These are phyloP conservation scores for Odocoileus virginianus DNA, from an alignment of 2,113 vertebrate genomes.

Conservation along the genomic window DNA sequence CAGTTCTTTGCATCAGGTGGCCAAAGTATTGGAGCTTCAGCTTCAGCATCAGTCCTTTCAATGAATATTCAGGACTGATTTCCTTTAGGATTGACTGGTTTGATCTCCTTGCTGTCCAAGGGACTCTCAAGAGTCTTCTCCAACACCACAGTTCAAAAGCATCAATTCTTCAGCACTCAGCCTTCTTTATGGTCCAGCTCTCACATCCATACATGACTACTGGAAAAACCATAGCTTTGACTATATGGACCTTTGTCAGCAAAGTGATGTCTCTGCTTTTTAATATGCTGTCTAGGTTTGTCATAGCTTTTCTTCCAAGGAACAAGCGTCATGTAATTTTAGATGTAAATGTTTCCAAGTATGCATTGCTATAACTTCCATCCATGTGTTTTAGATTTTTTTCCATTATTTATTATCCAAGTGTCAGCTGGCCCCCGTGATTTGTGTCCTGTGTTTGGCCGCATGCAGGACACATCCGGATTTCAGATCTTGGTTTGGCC, in stretches of 20 bases:
- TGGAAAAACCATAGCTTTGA: neutral
- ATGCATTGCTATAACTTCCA: neutral
- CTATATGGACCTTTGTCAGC: neutral
- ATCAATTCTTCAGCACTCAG: neutral
- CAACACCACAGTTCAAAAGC: neutral
- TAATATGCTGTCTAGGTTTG: neutral
- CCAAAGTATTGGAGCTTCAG: neutral
- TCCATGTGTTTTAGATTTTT: neutral
- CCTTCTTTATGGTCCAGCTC: neutral
- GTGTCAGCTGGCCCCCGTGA: neutral
- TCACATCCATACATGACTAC: neutral
- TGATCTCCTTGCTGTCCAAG: neutral
- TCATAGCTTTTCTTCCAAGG: neutral
- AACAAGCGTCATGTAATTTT: neutral
- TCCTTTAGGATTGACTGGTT: neutral
- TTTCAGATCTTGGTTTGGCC: conserved; percentile 93
- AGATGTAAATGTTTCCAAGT: neutral
- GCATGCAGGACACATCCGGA: conserved; percentile 90
- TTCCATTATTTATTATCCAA: neutral
- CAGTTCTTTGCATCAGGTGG: neutral
- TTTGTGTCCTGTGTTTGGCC: conserved; percentile 44
- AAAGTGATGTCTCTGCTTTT: neutral
- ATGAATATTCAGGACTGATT: neutral
- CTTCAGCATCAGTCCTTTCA: neutral
- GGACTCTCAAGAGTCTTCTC: neutral